Evolutionary conservation across 1,140 invertebrate genomes (phyloP).

Genomic region (Geopemphigus sp.): DNA sequence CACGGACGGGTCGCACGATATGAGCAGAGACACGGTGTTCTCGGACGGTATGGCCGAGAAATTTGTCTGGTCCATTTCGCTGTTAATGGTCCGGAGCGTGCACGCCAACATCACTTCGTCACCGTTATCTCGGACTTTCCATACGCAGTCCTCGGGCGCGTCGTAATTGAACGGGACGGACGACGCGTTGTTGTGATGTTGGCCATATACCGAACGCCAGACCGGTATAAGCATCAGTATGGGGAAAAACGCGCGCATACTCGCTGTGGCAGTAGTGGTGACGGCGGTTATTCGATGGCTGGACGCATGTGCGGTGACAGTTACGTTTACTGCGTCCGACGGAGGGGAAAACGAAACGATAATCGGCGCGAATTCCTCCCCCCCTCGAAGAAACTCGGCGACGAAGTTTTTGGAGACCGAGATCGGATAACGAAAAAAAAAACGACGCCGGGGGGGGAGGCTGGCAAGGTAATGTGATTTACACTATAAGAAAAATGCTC

Average conservation of each 20-base stretch:
- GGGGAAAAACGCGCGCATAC: constrained; percentile 17
- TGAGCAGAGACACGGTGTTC: constrained; percentile 74
- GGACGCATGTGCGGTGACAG: not conserved
- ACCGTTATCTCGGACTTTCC: constrained; percentile 59
- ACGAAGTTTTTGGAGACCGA: no score
- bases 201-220: constrained; percentile 50
- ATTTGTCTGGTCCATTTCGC: constrained; percentile 80
- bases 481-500: not conserved
- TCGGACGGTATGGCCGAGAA: constrained; percentile 82
- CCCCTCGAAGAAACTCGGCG: no score
- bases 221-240: constrained; percentile 4
- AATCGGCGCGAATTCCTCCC: not conserved
- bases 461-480: no score
- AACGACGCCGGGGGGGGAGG: not conserved
- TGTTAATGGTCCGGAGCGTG: constrained; percentile 74
- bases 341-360: no score
- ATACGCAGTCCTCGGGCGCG: constrained; percentile 78
- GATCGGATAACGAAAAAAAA: not conserved
- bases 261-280: no score
- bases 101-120: constrained; percentile 77
- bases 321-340: not conserved
- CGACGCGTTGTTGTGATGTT: constrained; percentile 53
- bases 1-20: constrained; percentile 74
- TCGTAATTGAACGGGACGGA: constrained; percentile 68
- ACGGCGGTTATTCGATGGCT: not conserved